Evolutionary conservation across 2,888 invertebrate species (phyloP), one percentile per base, ranked within the genome.

Genomic region (Sphaeridia pumilis): DNA sequence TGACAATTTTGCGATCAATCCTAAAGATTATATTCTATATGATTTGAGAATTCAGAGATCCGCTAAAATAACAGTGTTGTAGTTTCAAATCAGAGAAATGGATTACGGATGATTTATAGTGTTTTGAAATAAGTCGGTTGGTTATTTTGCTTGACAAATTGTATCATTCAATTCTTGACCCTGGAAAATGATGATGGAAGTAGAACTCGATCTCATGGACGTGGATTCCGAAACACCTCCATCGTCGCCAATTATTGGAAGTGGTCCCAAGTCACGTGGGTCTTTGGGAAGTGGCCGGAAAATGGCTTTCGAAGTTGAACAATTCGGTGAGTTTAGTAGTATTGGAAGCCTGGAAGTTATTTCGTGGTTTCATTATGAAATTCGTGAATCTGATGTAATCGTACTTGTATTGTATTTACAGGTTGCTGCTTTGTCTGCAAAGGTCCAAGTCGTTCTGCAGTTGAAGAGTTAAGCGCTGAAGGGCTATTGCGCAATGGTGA

Each of bases 201-300:
- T 50, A 42, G 36, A 51, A n/a, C n/a, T n/a, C n/a, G n/a, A n/a
- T n/a, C n/a, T n/a, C 22, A 56, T 60, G 57, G 59, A 59, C 4
- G 21, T 56, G 14, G 58, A 59, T 12, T 57, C 56, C 1, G 47
- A 61, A 31, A 59, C 63, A 17, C 61, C 63, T 0, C 63, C 63
- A 14, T 56, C 55, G 10, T 64, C 63, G 26, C 63, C 63, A 3
- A 53, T 64, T 5, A 42, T 64, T 2, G 63, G 38, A 17, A 5
- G 61, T 12, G 58, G 56, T n/a, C n/a, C n/a, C n/a, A n/a, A n/a
- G n/a, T n/a, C n/a, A n/a, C n/a, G n/a, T n/a, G n/a, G n/a, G n/a
- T n/a, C n/a, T n/a, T n/a, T n/a, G n/a, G n/a, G n/a, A n/a, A n/a
- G 17, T 38, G 20, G 38, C 7, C 5, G 10, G 7, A 17, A 17